phyloP scores from a whole-genome alignment of 2,113 vertebrate genomes.

The Dendrocopos noguchii region DNA sequence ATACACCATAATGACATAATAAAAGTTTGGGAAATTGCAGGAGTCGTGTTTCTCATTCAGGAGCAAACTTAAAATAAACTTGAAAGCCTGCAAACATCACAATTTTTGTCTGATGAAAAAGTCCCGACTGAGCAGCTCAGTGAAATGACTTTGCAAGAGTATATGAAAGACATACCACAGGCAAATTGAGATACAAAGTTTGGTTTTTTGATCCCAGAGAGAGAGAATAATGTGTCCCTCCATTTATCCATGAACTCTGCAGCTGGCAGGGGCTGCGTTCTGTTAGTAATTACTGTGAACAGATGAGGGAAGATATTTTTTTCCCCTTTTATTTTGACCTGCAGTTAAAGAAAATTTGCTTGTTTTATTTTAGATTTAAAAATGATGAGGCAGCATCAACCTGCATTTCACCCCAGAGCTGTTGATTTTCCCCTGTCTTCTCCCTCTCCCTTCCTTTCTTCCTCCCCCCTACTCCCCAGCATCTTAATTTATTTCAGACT shows the following conservation, averaged over 20 bases:
- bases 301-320: constrained; percentile 73
- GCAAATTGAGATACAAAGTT: constrained; percentile 70
- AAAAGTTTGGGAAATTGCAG: constrained; percentile 24
- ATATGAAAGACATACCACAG: constrained; percentile 73
- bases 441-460: constrained; percentile 58
- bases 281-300: constrained; percentile 82
- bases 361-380: constrained; percentile 83
- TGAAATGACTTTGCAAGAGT: constrained; percentile 64
- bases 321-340: constrained; percentile 76
- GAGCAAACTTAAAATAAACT: constrained; percentile 52
- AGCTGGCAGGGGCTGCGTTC: constrained; percentile 77
- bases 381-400: constrained; percentile 82
- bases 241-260: constrained; percentile 80
- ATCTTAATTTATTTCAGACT: constrained; percentile 84
- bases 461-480: constrained; percentile 43
- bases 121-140: background rate
- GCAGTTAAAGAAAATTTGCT: constrained; percentile 83
- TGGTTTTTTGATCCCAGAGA: constrained; percentile 73
- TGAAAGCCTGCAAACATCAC: constrained; percentile 59
- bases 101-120: constrained; percentile 60
- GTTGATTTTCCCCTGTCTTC: constrained; percentile 74
- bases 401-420: constrained; percentile 79
- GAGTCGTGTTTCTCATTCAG: constrained; percentile 35
- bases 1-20: constrained; percentile 11
- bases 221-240: constrained; percentile 76